These are phyloP conservation scores for Carettochelys insculpta DNA, from an alignment of 2,113 vertebrate genomes.

Conservation along the genomic window DNA sequence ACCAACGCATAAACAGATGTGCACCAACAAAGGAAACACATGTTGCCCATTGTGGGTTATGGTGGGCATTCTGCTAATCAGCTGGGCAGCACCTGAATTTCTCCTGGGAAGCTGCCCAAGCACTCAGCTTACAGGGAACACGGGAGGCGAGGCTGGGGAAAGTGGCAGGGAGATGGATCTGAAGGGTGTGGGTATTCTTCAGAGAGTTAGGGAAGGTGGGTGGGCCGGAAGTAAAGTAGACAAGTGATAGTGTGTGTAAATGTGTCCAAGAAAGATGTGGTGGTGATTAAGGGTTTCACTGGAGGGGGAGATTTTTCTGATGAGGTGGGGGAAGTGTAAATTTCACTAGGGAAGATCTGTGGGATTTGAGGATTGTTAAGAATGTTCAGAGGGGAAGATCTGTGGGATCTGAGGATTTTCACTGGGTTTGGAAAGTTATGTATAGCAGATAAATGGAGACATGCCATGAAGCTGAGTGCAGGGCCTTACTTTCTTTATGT, in stretches of 20 bases:
- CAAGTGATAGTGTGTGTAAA: neutral
- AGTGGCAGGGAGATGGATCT: neutral
- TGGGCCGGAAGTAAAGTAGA: neutral
- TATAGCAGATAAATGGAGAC: neutral
- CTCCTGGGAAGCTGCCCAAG: too few species aligned
- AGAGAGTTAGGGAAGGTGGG: neutral
- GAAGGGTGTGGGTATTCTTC: neutral
- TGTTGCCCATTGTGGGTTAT: too few species aligned
- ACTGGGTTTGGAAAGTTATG: neutral
- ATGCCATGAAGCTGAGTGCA: neutral
- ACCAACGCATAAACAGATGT: too few species aligned
- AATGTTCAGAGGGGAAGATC: too few species aligned
- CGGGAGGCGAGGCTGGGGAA: neutral
- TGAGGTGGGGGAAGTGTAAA: neutral
- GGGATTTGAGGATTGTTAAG: too few species aligned
- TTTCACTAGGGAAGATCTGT: neutral
- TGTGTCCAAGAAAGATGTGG: neutral
- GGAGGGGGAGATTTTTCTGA: neutral
- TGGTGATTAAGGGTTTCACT: neutral
- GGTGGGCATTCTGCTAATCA: too few species aligned
- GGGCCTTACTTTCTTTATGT: neutral
- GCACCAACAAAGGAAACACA: too few species aligned
- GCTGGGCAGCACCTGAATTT: too few species aligned
- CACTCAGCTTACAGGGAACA: too few species aligned
- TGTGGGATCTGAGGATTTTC: neutral